A percentile compares a stretch with the other conserved stretches of the same genome.
These are phyloP conservation scores for Cryptocephalus moraei DNA, from an alignment of 2,888 invertebrate genomes.

Conservation along the genomic window DNA sequence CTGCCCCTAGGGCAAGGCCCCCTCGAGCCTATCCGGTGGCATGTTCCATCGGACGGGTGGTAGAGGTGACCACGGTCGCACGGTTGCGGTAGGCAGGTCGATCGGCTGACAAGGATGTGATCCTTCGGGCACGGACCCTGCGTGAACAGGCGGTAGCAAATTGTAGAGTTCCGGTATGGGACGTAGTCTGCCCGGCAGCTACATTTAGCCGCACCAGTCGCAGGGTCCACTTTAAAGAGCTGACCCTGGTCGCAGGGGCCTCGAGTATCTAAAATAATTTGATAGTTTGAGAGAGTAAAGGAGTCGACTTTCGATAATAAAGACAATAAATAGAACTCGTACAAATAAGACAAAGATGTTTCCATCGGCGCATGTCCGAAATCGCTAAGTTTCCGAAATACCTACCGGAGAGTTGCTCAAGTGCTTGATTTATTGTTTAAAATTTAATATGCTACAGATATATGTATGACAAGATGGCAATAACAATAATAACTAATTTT, in stretches of 20 bases:
- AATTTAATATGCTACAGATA: too few species aligned
- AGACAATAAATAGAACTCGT: too few species aligned
- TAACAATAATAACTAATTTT: too few species aligned
- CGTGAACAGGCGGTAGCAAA: slow-evolving; percentile 70
- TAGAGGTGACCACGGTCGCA: slow-evolving; percentile 68
- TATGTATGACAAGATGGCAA: too few species aligned
- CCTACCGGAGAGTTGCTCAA: too few species aligned
- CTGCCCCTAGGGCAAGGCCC: slow-evolving; percentile 66
- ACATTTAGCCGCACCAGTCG: slow-evolving; percentile 47
- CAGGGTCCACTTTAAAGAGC: slow-evolving; percentile 48
- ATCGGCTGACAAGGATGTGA: slow-evolving; percentile 59
- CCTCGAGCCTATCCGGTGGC: slow-evolving; percentile 66
- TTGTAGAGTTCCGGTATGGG: slow-evolving; percentile 48
- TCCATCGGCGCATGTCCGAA: too few species aligned
- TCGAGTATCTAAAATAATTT: slow-evolving; percentile 46
- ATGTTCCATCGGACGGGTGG: slow-evolving; percentile 61
- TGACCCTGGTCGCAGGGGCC: slow-evolving; percentile 71
- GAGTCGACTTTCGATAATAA: too few species aligned
- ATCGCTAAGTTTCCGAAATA: too few species aligned
- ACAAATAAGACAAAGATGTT: too few species aligned
- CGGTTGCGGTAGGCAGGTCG: slow-evolving; percentile 58
- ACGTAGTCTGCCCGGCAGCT: slow-evolving; percentile 60
- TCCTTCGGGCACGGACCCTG: slow-evolving; percentile 63
- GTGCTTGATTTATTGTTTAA: too few species aligned
- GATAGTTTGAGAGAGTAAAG: too few species aligned